A percentile compares a stretch with the other conserved stretches of the same genome.
Conservation (phyloP, 1,140 invertebrate species). For the Trachelipus rathkii region DNA sequence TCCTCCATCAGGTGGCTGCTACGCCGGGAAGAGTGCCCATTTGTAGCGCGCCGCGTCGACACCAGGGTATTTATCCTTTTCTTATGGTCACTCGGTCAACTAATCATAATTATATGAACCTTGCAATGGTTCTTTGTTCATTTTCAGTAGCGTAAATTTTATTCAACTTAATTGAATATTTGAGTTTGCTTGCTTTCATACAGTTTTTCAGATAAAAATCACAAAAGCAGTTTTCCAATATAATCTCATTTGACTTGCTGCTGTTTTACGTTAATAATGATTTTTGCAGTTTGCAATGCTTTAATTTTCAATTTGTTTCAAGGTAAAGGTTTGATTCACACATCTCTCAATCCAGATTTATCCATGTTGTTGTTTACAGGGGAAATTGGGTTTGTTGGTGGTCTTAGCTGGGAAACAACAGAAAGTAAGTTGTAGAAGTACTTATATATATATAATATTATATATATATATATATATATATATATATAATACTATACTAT, state of each 20-base stretch:
- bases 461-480: too few species aligned
- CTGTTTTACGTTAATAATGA: constrained; percentile 3
- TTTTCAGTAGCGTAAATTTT: background rate
- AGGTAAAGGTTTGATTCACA: constrained; percentile 29
- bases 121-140: constrained; percentile 1
- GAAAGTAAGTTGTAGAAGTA: constrained; percentile 80
- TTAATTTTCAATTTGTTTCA: constrained; percentile 12
- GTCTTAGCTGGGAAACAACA: constrained; percentile 93
- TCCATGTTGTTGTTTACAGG: constrained; percentile 61
- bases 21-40: constrained; percentile 24
- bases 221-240: background rate
- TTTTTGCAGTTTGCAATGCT: constrained; percentile 17
- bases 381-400: constrained; percentile 97
- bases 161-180: background rate
- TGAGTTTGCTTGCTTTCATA: background rate
- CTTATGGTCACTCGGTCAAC: constrained; percentile 22
- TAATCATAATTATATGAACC: constrained; percentile 18
- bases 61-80: constrained; percentile 36
- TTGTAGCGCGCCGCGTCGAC: constrained; percentile 29
- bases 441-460: too few species aligned
- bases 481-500: too few species aligned
- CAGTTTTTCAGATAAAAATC: background rate
- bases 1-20: constrained; percentile 27
- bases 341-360: constrained; percentile 9
- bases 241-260: constrained; percentile 6